phyloP scores from a whole-genome alignment of 2,113 vertebrate genomes.

The Dicrurus megarhynchus region DNA sequence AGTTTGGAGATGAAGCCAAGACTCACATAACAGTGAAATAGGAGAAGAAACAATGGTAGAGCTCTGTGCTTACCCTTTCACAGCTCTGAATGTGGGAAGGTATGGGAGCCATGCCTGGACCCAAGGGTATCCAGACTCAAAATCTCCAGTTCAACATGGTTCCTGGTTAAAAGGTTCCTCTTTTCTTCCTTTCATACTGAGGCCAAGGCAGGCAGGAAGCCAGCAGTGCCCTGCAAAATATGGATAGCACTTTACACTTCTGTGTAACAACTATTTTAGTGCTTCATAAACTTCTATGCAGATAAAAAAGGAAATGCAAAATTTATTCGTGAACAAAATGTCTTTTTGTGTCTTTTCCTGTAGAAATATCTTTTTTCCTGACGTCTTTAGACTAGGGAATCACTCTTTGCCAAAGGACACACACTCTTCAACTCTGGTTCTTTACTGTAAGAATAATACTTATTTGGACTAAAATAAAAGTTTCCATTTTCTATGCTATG shows the following conservation, averaged over 20 bases:
- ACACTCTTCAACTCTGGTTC: not conserved
- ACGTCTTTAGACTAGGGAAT: not conserved
- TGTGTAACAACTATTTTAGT: not conserved
- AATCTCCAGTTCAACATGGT: not conserved
- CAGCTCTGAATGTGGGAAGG: not conserved
- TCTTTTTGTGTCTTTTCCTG: not conserved
- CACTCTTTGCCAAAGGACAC: not conserved
- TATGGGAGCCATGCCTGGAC: not conserved
- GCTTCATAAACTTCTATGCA: not conserved
- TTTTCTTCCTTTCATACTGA: not conserved
- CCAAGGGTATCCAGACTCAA: not conserved
- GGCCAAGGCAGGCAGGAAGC: not conserved
- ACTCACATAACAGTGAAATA: not conserved
- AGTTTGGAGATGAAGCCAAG: not conserved
- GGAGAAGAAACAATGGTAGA: not conserved
- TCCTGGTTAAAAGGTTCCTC: not conserved
- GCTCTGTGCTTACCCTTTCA: not conserved
- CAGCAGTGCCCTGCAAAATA: not conserved
- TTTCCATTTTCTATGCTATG: not conserved
- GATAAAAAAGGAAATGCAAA: not conserved
- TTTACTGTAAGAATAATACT: not conserved
- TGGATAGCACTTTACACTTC: not conserved
- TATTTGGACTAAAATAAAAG: not conserved
- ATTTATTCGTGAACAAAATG: not conserved
- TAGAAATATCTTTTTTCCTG: not conserved